phyloP scores from a whole-genome alignment of 2,888 invertebrate species.

The Scaptomyza reducta region DNA sequence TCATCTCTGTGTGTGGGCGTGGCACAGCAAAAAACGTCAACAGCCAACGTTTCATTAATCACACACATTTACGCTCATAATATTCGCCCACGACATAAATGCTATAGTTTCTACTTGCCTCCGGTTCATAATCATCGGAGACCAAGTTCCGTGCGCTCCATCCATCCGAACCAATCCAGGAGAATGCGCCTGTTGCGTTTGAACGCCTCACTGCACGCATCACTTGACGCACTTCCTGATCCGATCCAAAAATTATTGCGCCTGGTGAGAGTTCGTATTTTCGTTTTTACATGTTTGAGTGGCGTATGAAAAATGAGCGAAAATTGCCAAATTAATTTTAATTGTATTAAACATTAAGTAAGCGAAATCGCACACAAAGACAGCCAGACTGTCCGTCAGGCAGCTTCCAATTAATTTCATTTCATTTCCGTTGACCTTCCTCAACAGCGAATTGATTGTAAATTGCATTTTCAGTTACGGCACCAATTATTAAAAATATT shows the following conservation, averaged over 20 bases:
- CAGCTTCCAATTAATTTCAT: conserved; percentile 2
- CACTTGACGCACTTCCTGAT: conserved; percentile 97
- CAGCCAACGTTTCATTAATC: conserved; percentile 68
- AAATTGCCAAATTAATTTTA: conserved; percentile 41
- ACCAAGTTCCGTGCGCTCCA: conserved; percentile 96
- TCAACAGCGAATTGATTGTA: conserved; percentile 12
- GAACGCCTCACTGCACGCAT: conserved; percentile 95
- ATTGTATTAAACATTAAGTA: conserved; percentile 43
- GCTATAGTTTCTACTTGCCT: conserved; percentile 85
- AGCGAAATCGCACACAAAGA: conserved; percentile 11
- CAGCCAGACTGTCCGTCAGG: too few relatives aligned
- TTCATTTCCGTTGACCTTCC: conserved; percentile 1
- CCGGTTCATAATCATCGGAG: conserved; percentile 93
- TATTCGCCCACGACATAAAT: conserved; percentile 31
- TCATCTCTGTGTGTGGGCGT: conserved; percentile 25
- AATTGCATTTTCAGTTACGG: conserved; percentile 19
- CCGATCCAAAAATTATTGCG: conserved; percentile 97
- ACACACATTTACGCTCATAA: conserved; percentile 73
- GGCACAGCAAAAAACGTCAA: conserved; percentile 29
- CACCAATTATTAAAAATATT: background rate
- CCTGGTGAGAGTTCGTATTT: conserved; percentile 85
- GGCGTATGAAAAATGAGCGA: background rate
- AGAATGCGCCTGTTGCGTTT: conserved; percentile 95
- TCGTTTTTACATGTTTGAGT: background rate
- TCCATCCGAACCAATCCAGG: conserved; percentile 98